A percentile compares a stretch with the other conserved stretches of the same genome.
Conservation (phyloP, 1,140 invertebrate genomes). For the Drosophila repleta region DNA sequence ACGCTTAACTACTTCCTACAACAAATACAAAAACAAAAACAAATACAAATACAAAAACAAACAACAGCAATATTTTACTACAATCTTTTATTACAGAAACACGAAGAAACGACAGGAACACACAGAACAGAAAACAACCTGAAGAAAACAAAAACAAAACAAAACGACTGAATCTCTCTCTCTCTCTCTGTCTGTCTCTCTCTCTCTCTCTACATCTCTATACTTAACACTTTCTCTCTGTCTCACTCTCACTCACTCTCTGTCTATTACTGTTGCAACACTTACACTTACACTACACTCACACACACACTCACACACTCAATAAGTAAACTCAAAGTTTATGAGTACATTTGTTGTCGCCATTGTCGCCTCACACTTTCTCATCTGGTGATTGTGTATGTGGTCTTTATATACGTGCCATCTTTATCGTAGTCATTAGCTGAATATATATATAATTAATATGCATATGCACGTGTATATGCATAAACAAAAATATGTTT, state of each 20-base stretch:
- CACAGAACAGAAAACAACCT: slow-evolving; percentile 42
- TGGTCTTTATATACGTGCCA: slow-evolving; percentile 83
- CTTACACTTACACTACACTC: slow-evolving; percentile 19
- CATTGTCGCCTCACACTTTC: slow-evolving; percentile 78
- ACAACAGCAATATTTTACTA: slow-evolving; percentile 46
- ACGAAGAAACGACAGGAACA: slow-evolving; percentile 53
- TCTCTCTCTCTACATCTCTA: slow-evolving; percentile 27
- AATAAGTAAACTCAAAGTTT: slow-evolving; percentile 65
- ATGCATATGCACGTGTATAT: slow-evolving; percentile 16
- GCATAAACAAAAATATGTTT: slow-evolving; percentile 38
- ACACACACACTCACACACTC: slow-evolving; percentile 18
- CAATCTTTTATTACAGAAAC: slow-evolving; percentile 37
- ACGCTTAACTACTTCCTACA: slow-evolving; percentile 43
- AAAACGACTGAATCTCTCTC: slow-evolving; percentile 70
- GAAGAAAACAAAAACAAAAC: slow-evolving; percentile 23
- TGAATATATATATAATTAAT: slow-evolving; percentile 45
- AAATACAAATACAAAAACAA: slow-evolving; percentile 24
- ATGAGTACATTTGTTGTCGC: slow-evolving; percentile 62
- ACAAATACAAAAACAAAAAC: slow-evolving; percentile 25
- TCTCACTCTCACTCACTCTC: not conserved
- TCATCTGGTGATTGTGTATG: slow-evolving; percentile 83
- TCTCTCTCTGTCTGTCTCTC: slow-evolving; percentile 16
- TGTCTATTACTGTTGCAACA: not conserved
- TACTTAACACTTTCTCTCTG: no score
- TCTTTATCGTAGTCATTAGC: slow-evolving; percentile 82